Evolutionary conservation across 1,140 invertebrate genomes (phyloP).

Genomic region (Anastrepha ludens): DNA sequence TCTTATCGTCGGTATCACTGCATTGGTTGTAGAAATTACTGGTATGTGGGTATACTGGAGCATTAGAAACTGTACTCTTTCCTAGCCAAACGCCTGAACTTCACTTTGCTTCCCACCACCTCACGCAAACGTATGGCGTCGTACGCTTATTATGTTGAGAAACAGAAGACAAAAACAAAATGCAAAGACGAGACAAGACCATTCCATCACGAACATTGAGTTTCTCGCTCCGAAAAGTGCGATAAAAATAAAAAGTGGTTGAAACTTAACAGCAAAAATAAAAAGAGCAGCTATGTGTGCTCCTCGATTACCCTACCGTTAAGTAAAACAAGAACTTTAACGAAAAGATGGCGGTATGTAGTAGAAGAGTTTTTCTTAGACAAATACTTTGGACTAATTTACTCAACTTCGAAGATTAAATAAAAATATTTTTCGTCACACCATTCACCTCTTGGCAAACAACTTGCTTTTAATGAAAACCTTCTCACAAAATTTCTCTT

Average conservation of each 20-base stretch:
- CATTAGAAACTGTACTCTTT: slow-evolving; percentile 30
- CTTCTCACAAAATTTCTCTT: no score
- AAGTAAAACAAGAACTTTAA: no score
- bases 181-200: not conserved
- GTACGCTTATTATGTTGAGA: slow-evolving; percentile 22
- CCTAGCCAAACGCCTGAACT: not conserved
- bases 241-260: slow-evolving; percentile 20
- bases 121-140: not conserved
- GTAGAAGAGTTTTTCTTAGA: no score
- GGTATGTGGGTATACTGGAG: not conserved
- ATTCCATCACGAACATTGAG: not conserved
- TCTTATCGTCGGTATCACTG: not conserved
- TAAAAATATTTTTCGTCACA: no score
- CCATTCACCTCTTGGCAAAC: no score
- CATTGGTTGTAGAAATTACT: slow-evolving; percentile 14
- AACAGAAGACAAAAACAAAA: slow-evolving; percentile 31
- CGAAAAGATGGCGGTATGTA: no score
- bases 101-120: not conserved
- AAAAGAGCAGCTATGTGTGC: not conserved
- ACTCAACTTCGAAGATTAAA: no score
- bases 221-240: not conserved
- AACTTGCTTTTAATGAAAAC: no score
- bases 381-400: no score
- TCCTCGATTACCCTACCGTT: not conserved
- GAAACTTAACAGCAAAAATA: not conserved